A percentile compares a stretch with the other conserved stretches of the same genome.
Conservation (phyloP, 1,140 invertebrate genomes). For the Atopsyche davidsoni region DNA sequence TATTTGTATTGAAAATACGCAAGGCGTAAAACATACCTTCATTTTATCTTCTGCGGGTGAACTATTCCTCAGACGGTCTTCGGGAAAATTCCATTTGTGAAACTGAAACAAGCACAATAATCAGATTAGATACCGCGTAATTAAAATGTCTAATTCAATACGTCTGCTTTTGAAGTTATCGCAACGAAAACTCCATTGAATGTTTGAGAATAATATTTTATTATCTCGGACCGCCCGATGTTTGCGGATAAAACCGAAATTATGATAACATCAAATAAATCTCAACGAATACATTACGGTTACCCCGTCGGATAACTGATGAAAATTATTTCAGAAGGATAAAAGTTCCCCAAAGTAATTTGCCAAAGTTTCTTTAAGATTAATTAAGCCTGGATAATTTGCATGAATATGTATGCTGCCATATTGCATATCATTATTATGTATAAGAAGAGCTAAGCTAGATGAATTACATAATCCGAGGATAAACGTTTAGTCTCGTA, state of each 20-base stretch:
- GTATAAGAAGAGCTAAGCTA: neutral
- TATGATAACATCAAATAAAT: too few species aligned
- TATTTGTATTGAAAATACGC: too few species aligned
- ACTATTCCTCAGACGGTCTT: constrained; percentile 10
- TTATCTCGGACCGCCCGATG: too few species aligned
- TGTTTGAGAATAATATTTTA: neutral
- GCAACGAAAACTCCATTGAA: neutral
- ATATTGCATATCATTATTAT: neutral
- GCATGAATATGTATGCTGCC: constrained; percentile 7
- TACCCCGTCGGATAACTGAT: constrained; percentile 2
- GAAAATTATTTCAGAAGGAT: constrained; percentile 10
- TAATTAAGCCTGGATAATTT: constrained; percentile 6
- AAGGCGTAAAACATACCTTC: constrained; percentile 14
- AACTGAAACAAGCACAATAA: constrained; percentile 16
- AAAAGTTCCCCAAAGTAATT: constrained; percentile 14
- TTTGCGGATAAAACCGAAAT: too few species aligned
- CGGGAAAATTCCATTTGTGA: constrained; percentile 9
- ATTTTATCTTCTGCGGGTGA: constrained; percentile 14
- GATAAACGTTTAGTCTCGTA: neutral
- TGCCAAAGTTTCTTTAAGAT: constrained; percentile 9
- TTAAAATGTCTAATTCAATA: too few species aligned
- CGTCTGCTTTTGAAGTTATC: neutral
- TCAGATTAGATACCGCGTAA: too few species aligned
- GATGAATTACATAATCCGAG: neutral
- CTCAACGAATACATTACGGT: too few species aligned